Conservation (phyloP, 2,113 vertebrate genomes). For the Mesoclemmys tuberculata region DNA sequence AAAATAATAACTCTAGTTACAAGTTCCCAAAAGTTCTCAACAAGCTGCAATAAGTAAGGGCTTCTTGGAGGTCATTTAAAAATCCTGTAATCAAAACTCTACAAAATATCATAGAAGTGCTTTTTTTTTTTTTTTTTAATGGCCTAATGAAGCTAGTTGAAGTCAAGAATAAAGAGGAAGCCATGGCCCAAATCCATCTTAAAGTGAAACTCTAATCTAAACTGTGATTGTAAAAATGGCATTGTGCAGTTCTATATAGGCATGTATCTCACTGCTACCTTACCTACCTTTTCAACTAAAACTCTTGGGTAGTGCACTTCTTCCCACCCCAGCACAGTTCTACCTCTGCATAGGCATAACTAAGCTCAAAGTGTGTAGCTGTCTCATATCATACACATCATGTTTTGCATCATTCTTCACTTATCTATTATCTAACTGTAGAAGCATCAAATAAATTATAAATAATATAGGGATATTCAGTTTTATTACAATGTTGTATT, state of each 20-base stretch:
- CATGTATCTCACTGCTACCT: constrained; percentile 37
- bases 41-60: constrained; percentile 64
- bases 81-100: constrained; percentile 31
- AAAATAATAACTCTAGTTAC: constrained; percentile 60
- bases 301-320: constrained; percentile 33
- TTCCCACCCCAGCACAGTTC: background rate
- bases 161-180: constrained; percentile 36
- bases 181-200: constrained; percentile 57
- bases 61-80: constrained; percentile 63
- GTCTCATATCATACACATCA: accelerated
- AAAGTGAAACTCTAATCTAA: constrained; percentile 54
- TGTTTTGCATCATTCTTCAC: background rate
- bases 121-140: constrained; percentile 74
- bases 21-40: constrained; percentile 57
- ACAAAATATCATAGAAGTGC: constrained; percentile 54
- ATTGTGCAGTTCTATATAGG: constrained; percentile 26
- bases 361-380: background rate
- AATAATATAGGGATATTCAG: background rate
- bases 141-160: background rate
- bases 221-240: constrained; percentile 62
- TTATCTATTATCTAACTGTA: constrained; percentile 9
- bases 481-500: background rate
- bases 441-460: constrained; percentile 2
- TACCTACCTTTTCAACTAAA: constrained; percentile 65
- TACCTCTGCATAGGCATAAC: background rate